Conservation (phyloP, 2,113 vertebrate genomes). For the Rhadina sibilatrix region DNA sequence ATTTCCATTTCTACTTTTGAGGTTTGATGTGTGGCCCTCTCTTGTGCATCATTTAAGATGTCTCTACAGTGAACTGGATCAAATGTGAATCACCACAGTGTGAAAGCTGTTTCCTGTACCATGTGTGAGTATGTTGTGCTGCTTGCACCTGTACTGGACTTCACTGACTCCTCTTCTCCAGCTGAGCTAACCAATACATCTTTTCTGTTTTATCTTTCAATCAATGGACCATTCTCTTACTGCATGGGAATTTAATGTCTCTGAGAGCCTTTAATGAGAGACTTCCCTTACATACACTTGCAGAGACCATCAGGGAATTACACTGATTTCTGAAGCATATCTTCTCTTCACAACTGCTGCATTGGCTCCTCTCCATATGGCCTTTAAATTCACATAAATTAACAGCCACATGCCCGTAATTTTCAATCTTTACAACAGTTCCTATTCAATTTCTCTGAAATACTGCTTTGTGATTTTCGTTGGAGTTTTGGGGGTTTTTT, state of each 20-base stretch:
- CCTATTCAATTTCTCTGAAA: background rate
- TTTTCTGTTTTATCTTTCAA: background rate
- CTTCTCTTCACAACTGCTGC: background rate
- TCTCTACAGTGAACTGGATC: background rate
- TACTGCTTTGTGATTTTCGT: no score
- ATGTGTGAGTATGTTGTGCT: background rate
- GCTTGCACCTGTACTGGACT: background rate
- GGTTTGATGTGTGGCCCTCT: background rate
- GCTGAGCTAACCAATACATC: background rate
- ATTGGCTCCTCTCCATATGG: background rate
- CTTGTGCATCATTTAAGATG: background rate
- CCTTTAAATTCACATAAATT: background rate
- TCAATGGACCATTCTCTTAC: background rate
- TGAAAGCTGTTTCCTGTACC: background rate
- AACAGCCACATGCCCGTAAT: background rate
- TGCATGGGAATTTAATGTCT: background rate
- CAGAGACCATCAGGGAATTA: background rate
- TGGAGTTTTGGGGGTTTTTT: no score
- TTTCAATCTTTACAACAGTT: background rate
- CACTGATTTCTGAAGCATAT: background rate
- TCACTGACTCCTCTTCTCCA: background rate
- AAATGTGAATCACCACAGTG: background rate
- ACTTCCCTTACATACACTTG: background rate
- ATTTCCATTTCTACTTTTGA: background rate
- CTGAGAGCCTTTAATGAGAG: background rate